Conservation (phyloP, 2,113 vertebrate species). For the Aptenodytes forsteri region DNA sequence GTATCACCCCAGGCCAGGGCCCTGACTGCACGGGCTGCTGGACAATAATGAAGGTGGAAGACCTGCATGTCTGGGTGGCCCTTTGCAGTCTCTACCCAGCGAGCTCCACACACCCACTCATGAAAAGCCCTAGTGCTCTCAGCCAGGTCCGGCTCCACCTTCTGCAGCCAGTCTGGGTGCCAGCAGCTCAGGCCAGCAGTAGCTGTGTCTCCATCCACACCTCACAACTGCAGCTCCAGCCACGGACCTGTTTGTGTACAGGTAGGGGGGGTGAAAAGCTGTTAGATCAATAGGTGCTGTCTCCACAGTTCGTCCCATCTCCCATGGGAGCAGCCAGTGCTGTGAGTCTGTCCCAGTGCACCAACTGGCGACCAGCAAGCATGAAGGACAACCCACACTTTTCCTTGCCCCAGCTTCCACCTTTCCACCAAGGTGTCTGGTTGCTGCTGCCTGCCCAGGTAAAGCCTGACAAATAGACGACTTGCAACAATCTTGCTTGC, state of each 20-base stretch:
- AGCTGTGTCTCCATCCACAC: neutral
- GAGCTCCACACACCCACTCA: no score
- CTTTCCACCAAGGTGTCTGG: neutral
- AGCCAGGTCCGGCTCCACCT: neutral
- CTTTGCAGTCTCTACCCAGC: neutral
- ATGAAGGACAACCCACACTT: neutral
- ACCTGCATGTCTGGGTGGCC: neutral
- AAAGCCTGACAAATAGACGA: neutral
- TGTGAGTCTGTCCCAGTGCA: neutral
- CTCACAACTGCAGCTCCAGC: neutral
- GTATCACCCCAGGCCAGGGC: neutral
- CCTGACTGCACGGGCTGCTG: neutral
- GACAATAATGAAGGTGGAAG: neutral
- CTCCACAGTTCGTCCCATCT: neutral
- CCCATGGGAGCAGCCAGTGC: neutral
- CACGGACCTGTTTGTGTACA: fast-evolving
- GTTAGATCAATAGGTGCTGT: neutral
- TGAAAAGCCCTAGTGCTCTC: neutral
- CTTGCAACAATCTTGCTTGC: neutral
- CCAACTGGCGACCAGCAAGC: neutral
- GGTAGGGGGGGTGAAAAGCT: neutral
- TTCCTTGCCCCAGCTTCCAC: neutral
- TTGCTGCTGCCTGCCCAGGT: neutral
- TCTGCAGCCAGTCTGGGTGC: neutral
- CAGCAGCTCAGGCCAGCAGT: neutral